A percentile compares a stretch with the other conserved stretches of the same genome.
These are phyloP conservation scores for Silurus glanis DNA, from an alignment of 2,113 vertebrate species.

Conservation along the genomic window DNA sequence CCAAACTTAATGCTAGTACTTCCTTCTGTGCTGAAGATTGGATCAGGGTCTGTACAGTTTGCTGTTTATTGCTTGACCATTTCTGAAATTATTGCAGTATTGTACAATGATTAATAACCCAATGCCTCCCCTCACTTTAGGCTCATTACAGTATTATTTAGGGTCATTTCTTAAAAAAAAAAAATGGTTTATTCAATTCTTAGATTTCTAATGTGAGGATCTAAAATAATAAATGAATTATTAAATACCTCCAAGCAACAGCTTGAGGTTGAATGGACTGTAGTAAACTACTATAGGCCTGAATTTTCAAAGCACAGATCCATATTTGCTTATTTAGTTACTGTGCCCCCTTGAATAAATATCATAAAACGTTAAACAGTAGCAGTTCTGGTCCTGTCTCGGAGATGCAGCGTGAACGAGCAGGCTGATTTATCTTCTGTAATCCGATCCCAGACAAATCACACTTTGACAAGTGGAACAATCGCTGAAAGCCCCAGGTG, in stretches of 20 bases:
- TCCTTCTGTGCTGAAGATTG: no score
- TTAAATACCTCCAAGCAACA: not conserved
- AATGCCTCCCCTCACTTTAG: no score
- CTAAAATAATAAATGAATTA: not conserved
- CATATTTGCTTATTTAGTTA: not conserved
- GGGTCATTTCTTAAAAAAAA: no score
- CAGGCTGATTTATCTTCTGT: constrained; percentile 35
- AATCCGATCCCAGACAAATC: constrained; percentile 39
- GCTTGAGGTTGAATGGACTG: not conserved
- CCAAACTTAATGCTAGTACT: not conserved
- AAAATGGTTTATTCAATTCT: not conserved
- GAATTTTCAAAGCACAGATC: not conserved
- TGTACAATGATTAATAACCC: no score
- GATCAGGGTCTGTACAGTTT: not conserved
- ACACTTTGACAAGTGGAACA: constrained; percentile 45
- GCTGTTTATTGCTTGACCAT: not conserved
- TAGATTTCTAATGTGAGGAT: not conserved
- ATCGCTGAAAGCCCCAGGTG: constrained; percentile 53
- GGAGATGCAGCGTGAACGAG: not conserved
- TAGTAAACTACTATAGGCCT: not conserved
- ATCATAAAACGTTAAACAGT: not conserved
- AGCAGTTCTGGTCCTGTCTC: not conserved
- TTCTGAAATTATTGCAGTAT: not conserved
- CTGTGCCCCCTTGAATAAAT: not conserved
- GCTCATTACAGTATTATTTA: no score